Evolutionary conservation across 2,113 vertebrate genomes (phyloP).

Genomic region (Cyprinodon tularosa): DNA sequence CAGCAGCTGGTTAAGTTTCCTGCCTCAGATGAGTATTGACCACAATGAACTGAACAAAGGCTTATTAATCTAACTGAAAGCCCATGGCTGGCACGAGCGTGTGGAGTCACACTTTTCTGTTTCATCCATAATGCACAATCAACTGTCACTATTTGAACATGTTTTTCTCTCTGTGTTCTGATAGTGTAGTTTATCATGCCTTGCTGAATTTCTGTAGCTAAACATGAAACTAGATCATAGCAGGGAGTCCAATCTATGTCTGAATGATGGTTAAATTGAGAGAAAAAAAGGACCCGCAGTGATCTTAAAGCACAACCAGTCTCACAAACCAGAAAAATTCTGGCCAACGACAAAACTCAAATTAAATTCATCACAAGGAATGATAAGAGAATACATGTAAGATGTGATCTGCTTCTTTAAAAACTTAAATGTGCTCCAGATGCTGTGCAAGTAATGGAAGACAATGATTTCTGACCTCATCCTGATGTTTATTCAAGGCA

Average conservation of each 20-base stretch:
- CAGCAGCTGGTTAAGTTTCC: slow-evolving; percentile 62
- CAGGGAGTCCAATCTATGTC: background rate
- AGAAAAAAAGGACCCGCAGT: background rate
- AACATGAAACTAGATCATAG: slow-evolving; percentile 9
- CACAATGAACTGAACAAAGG: slow-evolving; percentile 37
- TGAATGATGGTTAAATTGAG: background rate
- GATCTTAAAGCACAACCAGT: slow-evolving; percentile 23
- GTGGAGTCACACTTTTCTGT: slow-evolving; percentile 52
- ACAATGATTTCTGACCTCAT: slow-evolving; percentile 65
- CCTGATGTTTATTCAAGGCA: slow-evolving; percentile 70
- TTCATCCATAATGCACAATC: slow-evolving; percentile 55
- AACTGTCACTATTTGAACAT: slow-evolving; percentile 33
- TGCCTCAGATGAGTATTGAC: slow-evolving; percentile 52
- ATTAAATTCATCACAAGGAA: slow-evolving; percentile 20
- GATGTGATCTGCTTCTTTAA: slow-evolving; percentile 15
- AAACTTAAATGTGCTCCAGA: slow-evolving; percentile 8
- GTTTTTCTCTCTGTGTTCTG: slow-evolving; percentile 1
- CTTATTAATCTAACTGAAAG: slow-evolving; percentile 49
- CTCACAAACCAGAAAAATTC: slow-evolving; percentile 30
- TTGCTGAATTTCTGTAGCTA: slow-evolving; percentile 11
- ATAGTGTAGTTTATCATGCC: slow-evolving; percentile 7
- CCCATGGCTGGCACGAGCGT: slow-evolving; percentile 46
- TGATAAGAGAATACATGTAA: slow-evolving; percentile 15
- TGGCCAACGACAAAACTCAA: slow-evolving; percentile 8
- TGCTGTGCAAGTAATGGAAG: slow-evolving; percentile 41